Evolutionary conservation across 2,888 invertebrate species (phyloP), one percentile per base, ranked within the genome.

Genomic region (Heliconius cydno): DNA sequence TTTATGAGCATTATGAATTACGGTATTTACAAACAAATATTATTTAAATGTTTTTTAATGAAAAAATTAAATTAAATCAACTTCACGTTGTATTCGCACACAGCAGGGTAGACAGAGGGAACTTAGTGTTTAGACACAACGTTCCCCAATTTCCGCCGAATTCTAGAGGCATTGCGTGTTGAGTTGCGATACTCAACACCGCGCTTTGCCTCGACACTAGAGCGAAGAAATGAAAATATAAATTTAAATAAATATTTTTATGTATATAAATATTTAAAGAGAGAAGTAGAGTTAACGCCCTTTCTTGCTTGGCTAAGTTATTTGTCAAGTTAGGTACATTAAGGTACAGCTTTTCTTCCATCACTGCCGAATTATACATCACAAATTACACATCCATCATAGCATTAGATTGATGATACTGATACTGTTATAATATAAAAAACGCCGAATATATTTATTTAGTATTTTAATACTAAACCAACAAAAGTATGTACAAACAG

Each of bases 1-100:
- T 73, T 60, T 73, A 70, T 70, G 70, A 70, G 46, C 25, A 38
- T 73, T 73, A 73, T 73, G 25, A 38, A 73, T 38, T 19, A 9
- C 25, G 68, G 13, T 68, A 19, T 70, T 70, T 25, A 41, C 25
- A 25, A 41, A 41, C 41, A 41, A 41, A 68, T 41, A 41, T 15
- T 68, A 68, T 38, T 41, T 70, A 7, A 70, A 68, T 5, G 41
- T 0, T n/a, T 13, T 41, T n/a, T 41, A 15, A 41, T 68, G 5
- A 68, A 52, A 7, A 52, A 52, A 52, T 7, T 19, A 9, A 7
- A 52, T 52, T 22, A 3, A 52, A 52, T 22, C 7, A 22, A 2
- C 22, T 19, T 52, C 19, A 6, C 19, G 19, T 19, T 22, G 9
- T 52, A 52, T 22, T 19, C 52, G 3, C 52, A 52, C 52, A 7